These are phyloP conservation scores for Pseudorectes ferrugineus DNA, from an alignment of 2,113 vertebrate genomes.

Conservation along the genomic window DNA sequence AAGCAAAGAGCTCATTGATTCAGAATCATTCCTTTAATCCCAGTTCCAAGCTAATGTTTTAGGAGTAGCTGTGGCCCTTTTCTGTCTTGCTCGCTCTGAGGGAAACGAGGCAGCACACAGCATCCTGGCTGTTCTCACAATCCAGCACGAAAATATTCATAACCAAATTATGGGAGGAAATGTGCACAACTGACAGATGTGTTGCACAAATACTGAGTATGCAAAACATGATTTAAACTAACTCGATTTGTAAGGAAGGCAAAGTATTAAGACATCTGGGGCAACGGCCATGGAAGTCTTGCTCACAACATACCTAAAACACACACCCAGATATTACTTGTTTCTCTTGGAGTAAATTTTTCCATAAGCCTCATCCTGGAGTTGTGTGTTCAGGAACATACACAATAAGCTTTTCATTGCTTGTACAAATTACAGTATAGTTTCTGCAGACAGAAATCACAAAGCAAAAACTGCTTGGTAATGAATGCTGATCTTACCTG, in stretches of 20 bases:
- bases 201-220: neutral
- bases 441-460: neutral
- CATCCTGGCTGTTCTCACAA: neutral
- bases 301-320: neutral
- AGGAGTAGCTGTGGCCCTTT: neutral
- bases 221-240: neutral
- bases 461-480: neutral
- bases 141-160: neutral
- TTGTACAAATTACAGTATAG: neutral
- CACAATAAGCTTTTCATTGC: neutral
- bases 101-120: neutral
- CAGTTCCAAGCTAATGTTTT: neutral
- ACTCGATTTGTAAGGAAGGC: neutral
- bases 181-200: neutral
- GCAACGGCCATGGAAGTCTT: neutral
- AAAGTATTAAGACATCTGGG: neutral
- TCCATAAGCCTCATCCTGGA: neutral
- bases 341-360: neutral
- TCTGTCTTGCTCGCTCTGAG: neutral
- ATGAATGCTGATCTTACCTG: slow-evolving; percentile 75
- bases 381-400: neutral
- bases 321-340: neutral
- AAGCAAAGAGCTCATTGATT: neutral
- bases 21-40: neutral
- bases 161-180: neutral